Percentiles rank a stretch among this genome's conserved stretches.
Evolutionary conservation across 2,113 vertebrate genomes (phyloP).

Genomic region (Lamprologus lemairii): DNA sequence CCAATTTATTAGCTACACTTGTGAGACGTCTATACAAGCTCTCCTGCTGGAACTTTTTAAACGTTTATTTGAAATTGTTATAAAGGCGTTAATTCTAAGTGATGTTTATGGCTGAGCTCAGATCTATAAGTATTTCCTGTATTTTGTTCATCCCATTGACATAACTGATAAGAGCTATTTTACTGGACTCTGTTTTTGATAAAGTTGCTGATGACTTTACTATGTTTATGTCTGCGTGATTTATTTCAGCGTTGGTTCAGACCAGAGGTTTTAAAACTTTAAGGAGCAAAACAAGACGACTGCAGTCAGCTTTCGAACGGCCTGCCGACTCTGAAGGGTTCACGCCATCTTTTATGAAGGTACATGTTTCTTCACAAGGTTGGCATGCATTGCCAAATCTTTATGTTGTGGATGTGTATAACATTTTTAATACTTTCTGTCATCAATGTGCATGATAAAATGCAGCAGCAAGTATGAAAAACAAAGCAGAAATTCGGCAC

Average conservation of each 20-base stretch:
- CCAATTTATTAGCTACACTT: not conserved
- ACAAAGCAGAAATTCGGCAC: rapidly evolving
- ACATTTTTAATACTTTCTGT: not conserved
- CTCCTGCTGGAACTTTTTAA: not conserved
- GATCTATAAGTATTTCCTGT: not conserved
- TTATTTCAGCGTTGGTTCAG: constrained; percentile 75
- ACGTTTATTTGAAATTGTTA: not conserved
- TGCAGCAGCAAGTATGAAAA: not conserved
- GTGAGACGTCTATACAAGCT: not conserved
- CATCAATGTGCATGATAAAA: not conserved
- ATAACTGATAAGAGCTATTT: not conserved
- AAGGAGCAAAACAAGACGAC: constrained; percentile 80
- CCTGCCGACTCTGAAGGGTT: constrained; percentile 74
- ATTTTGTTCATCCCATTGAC: not conserved
- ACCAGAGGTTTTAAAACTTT: constrained; percentile 90
- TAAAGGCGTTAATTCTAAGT: not conserved
- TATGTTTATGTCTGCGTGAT: not conserved
- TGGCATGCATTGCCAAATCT: not conserved
- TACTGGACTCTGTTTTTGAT: not conserved
- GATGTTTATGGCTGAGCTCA: not conserved
- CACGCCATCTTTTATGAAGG: constrained; percentile 89
- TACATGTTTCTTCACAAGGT: constrained; percentile 1
- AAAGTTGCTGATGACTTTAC: not conserved
- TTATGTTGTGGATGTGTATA: not conserved
- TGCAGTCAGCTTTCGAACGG: constrained; percentile 78